Percentiles rank a stretch among this genome's conserved stretches.
Evolutionary conservation across 2,113 vertebrate genomes (phyloP).

Genomic region (Cyprinodon variegatus): DNA sequence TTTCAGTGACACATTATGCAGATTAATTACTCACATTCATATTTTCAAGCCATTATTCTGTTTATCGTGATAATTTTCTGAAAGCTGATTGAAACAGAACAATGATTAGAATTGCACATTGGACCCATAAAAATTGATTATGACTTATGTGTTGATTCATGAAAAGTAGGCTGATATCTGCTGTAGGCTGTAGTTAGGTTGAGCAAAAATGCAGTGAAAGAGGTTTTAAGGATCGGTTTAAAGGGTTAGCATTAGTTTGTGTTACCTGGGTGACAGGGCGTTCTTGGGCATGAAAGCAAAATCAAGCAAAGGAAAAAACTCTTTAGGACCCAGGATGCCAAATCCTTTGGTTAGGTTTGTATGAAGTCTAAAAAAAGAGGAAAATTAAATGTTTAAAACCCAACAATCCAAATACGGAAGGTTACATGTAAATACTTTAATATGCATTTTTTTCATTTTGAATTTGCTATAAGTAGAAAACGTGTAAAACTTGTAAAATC

Average conservation of each 20-base stretch:
- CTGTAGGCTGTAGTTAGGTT: not conserved
- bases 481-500: not conserved
- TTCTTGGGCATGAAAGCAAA: slow-evolving; percentile 98
- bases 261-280: slow-evolving; percentile 87
- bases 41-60: not conserved
- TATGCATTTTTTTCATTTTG: not conserved
- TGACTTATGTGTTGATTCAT: not conserved
- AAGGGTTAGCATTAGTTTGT: not conserved
- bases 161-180: not conserved
- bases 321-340: slow-evolving; percentile 94
- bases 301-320: slow-evolving; percentile 95
- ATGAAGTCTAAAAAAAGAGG: slow-evolving; percentile 81
- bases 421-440: not conserved
- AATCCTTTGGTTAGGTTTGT: slow-evolving; percentile 95
- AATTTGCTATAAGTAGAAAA: no score
- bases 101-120: not conserved
- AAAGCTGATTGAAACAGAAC: not conserved
- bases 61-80: not conserved
- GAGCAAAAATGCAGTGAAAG: not conserved
- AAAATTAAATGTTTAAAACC: not conserved
- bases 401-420: not conserved
- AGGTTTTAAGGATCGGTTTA: not conserved
- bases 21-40: not conserved
- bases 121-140: not conserved
- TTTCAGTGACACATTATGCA: not conserved